These are phyloP conservation scores for Morus bassanus DNA, from an alignment of 2,797 vertebrate species.

Conservation along the genomic window DNA sequence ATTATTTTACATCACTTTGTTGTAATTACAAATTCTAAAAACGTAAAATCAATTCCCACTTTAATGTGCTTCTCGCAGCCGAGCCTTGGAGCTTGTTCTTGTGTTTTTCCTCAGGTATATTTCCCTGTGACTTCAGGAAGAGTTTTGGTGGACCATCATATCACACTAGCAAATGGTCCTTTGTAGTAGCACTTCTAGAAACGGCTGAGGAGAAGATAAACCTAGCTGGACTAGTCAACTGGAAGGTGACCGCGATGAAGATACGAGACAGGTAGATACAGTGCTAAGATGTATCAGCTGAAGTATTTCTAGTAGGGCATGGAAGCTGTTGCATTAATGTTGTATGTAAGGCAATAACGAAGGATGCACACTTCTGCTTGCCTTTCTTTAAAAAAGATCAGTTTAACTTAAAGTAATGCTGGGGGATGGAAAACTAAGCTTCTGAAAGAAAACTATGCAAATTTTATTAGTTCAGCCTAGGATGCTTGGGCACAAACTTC, in stretches of 20 bases:
- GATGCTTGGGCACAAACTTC: background rate
- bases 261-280: background rate
- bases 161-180: background rate
- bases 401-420: background rate
- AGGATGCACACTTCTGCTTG: background rate
- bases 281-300: background rate
- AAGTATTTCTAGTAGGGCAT: background rate
- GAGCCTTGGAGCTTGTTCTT: background rate
- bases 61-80: background rate
- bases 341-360: accelerated
- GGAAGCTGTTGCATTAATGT: background rate
- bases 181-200: background rate
- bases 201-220: background rate
- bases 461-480: background rate
- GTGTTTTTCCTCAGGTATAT: background rate
- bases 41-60: background rate
- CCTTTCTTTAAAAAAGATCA: background rate
- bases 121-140: background rate
- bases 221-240: background rate
- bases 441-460: background rate
- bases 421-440: background rate
- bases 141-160: background rate
- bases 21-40: background rate
- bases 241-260: background rate
- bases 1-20: background rate